Evolutionary conservation across 2,888 invertebrate genomes (phyloP).

Genomic region (Thymelicus lineola): DNA sequence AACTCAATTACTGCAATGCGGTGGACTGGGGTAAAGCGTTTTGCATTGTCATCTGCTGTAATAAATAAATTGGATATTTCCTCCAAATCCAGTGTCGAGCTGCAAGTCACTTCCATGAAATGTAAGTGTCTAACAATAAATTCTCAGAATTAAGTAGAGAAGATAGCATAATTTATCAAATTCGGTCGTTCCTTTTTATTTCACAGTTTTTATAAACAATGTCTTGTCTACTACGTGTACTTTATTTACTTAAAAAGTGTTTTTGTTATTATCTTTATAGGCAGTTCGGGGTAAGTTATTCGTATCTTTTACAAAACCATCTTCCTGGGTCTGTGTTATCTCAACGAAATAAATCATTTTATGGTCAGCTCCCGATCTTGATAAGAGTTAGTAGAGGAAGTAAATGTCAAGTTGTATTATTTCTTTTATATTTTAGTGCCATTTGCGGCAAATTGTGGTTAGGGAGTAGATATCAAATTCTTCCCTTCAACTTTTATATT

Average conservation of each 20-base stretch:
- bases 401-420: constrained; percentile 45
- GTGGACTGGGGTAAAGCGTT: constrained; percentile 10
- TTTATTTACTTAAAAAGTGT: constrained; percentile 38
- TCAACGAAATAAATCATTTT: constrained; percentile 64
- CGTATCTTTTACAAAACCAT: constrained; percentile 52
- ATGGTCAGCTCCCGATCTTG: constrained; percentile 52
- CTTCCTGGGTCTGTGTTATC: constrained; percentile 57
- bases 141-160: constrained; percentile 28
- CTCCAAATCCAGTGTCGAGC: constrained; percentile 41
- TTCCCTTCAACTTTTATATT: too few species aligned
- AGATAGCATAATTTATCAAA: constrained; percentile 33
- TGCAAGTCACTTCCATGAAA: constrained; percentile 49
- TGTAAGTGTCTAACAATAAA: constrained; percentile 41
- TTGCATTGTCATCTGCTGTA: constrained; percentile 52
- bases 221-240: constrained; percentile 24
- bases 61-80: constrained; percentile 54
- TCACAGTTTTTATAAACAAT: constrained; percentile 5
- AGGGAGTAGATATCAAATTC: not conserved
- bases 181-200: constrained; percentile 34
- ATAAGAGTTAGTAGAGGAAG: constrained; percentile 52
- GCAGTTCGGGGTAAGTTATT: constrained; percentile 33
- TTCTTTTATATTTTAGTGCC: constrained; percentile 28
- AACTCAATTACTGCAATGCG: constrained; percentile 42
- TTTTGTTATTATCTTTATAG: constrained; percentile 43
- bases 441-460: constrained; percentile 13